Evolutionary conservation across 2,888 invertebrate genomes (phyloP).

Genomic region (Gortyna flavago): DNA sequence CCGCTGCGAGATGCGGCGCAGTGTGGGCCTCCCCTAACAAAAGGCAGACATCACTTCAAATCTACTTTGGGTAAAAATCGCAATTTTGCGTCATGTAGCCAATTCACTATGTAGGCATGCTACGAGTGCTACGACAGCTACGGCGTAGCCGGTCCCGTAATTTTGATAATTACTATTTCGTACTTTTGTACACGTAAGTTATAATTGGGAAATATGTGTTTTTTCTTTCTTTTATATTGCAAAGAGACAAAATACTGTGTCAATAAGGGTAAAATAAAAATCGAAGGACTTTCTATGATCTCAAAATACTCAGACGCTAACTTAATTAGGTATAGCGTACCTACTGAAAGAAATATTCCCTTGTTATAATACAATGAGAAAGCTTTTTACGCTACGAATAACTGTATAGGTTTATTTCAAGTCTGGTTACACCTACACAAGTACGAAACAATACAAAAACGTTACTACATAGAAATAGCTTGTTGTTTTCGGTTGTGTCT

Average conservation of each 20-base stretch:
- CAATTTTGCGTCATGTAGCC: neutral
- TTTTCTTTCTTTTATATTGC: neutral
- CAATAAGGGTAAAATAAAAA: neutral
- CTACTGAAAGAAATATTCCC: neutral
- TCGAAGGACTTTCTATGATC: neutral
- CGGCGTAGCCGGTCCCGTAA: constrained; percentile 40
- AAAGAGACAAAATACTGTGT: neutral
- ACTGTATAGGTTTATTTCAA: no score
- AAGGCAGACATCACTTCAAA: neutral
- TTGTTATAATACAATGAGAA: neutral
- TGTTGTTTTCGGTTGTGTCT: constrained; percentile 79
- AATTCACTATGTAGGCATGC: constrained; percentile 18
- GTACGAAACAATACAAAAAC: constrained; percentile 61
- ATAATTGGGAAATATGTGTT: neutral
- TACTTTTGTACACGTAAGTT: neutral
- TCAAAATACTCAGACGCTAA: constrained; percentile 5
- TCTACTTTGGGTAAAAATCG: neutral
- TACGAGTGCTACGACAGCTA: constrained; percentile 48
- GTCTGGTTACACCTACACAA: constrained; percentile 47
- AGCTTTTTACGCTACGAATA: neutral
- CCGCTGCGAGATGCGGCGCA: no score
- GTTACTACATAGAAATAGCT: constrained; percentile 70
- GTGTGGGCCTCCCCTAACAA: no score
- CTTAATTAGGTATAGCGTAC: neutral
- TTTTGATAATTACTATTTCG: neutral